Conservation (phyloP, 2,113 vertebrate genomes). For the Onychostoma macrolepis region DNA sequence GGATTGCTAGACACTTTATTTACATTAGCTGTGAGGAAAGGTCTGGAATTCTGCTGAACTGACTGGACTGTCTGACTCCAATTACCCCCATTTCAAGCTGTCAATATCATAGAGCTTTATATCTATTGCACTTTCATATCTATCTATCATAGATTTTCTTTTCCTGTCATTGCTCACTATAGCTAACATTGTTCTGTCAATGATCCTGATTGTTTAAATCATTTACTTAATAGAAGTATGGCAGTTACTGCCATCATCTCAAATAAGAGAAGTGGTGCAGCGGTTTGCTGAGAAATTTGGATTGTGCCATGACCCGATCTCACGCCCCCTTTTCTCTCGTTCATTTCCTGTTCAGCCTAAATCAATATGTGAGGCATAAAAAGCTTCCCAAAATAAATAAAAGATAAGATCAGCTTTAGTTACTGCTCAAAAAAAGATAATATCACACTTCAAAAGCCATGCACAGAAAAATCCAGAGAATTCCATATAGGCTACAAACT, state of each 20-base stretch:
- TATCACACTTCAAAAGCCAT: neutral
- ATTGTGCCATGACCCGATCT: neutral
- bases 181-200: neutral
- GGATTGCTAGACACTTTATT: neutral
- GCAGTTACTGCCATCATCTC: neutral
- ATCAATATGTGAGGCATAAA: neutral
- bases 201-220: constrained; percentile 1
- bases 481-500: neutral
- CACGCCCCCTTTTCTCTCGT: neutral
- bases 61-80: neutral
- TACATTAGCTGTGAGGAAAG: neutral
- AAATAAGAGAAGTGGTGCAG: neutral
- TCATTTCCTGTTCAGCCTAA: constrained; percentile 17
- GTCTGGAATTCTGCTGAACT: neutral
- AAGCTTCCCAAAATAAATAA: constrained; percentile 7
- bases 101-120: neutral
- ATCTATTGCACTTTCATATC: neutral
- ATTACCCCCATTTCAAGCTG: neutral
- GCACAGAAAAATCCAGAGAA: neutral
- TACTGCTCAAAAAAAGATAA: neutral
- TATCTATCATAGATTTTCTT: neutral
- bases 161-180: neutral
- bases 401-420: neutral
- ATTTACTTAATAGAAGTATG: neutral
- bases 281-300: neutral